Evolutionary conservation across 2,888 invertebrate genomes (phyloP).

Genomic region (Ernsta delagoae): DNA sequence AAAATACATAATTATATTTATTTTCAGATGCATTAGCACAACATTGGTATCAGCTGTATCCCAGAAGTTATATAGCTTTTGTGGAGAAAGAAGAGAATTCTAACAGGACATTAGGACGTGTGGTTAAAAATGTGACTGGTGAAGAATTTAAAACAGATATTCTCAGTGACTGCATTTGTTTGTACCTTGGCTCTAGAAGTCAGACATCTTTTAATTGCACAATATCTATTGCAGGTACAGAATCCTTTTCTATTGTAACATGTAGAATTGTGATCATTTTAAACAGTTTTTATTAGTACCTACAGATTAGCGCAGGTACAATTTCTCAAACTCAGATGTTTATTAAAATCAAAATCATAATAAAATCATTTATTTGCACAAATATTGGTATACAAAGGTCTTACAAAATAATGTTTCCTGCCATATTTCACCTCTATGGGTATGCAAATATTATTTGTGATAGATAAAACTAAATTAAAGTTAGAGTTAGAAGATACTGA

Average conservation of each 20-base stretch:
- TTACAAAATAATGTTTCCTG: no score
- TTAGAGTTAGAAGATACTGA: no score
- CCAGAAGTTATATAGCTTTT: slow-evolving; percentile 62
- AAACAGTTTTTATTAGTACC: neutral
- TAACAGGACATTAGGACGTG: slow-evolving; percentile 62
- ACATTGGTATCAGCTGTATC: slow-evolving; percentile 62
- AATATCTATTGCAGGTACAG: slow-evolving; percentile 78
- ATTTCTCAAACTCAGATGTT: no score
- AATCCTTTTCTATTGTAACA: neutral
- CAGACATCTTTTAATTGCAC: slow-evolving; percentile 87
- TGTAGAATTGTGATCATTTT: neutral
- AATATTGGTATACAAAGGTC: no score
- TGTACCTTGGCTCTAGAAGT: slow-evolving; percentile 88
- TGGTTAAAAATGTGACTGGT: slow-evolving; percentile 54
- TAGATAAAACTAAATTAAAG: no score
- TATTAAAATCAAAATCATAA: no score
- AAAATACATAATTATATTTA: no score
- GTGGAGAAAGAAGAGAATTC: slow-evolving; percentile 58
- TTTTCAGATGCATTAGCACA: slow-evolving; percentile 61
- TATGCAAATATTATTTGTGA: no score
- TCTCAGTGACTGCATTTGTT: slow-evolving; percentile 82
- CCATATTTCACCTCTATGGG: no score
- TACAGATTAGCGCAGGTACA: no score
- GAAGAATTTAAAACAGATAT: slow-evolving; percentile 54
- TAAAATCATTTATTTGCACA: no score